phyloP scores from a whole-genome alignment of 1,140 invertebrate species.

The Yoshiicerus persimilis region DNA sequence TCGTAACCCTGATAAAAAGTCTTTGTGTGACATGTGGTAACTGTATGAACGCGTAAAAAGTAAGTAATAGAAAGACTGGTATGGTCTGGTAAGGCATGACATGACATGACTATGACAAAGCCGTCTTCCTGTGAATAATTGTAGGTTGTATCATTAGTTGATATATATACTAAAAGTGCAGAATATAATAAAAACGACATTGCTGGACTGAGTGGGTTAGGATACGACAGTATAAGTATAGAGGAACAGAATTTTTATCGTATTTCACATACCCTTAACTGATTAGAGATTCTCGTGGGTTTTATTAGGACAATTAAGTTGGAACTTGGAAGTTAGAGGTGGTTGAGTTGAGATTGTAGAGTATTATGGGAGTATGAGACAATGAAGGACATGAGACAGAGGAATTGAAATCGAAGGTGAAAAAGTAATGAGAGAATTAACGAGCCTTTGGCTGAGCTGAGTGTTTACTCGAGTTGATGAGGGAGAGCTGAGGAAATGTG shows the following conservation, averaged over 20 bases:
- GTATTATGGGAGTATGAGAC: background rate
- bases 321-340: background rate
- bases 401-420: background rate
- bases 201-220: background rate
- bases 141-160: too few species aligned
- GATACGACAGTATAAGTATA: background rate
- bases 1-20: too few species aligned
- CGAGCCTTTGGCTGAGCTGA: background rate
- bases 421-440: background rate
- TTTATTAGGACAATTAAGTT: background rate
- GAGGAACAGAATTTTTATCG: background rate
- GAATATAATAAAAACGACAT: background rate
- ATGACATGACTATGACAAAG: too few species aligned
- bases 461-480: background rate
- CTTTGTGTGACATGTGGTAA: background rate
- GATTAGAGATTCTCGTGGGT: background rate
- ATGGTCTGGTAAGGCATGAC: too few species aligned
- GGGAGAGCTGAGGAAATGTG: background rate
- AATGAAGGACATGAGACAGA: background rate
- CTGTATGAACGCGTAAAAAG: background rate
- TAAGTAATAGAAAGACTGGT: background rate
- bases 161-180: background rate
- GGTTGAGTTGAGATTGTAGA: background rate
- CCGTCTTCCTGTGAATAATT: background rate
- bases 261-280: background rate